Evolutionary conservation across 2,113 vertebrate species (phyloP).

Genomic region (Gopherus evgoodei): DNA sequence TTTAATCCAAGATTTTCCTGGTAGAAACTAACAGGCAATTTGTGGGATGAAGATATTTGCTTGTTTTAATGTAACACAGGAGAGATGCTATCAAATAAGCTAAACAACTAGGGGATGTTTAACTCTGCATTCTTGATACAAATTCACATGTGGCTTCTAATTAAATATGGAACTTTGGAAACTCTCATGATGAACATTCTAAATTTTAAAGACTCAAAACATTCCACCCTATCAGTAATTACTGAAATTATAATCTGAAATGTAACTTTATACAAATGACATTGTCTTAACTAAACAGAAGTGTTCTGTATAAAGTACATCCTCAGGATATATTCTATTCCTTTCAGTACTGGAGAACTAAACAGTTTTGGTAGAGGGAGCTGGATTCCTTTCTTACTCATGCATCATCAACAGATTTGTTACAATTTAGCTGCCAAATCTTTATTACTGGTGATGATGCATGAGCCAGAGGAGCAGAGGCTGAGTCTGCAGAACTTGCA

Average conservation of each 20-base stretch:
- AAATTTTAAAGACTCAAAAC: neutral
- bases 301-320: neutral
- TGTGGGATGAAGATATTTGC: neutral
- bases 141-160: neutral
- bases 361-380: conserved; percentile 46
- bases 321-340: conserved; percentile 36
- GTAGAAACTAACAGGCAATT: neutral
- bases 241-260: conserved; percentile 21
- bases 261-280: conserved; percentile 4
- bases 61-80: neutral
- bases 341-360: conserved; percentile 50
- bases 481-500: neutral
- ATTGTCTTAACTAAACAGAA: neutral
- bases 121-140: fast-evolving
- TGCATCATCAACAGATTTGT: conserved; percentile 52
- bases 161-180: neutral
- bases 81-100: neutral
- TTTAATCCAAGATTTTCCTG: neutral
- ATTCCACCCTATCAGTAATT: conserved; percentile 6
- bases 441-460: conserved; percentile 45
- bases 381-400: conserved; percentile 63
- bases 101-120: neutral
- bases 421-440: conserved; percentile 51
- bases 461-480: conserved; percentile 53
- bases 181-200: neutral